A percentile compares a stretch with the other conserved stretches of the same genome.
Conservation (phyloP, 1,140 invertebrate species). For the Heterodera carotae region DNA sequence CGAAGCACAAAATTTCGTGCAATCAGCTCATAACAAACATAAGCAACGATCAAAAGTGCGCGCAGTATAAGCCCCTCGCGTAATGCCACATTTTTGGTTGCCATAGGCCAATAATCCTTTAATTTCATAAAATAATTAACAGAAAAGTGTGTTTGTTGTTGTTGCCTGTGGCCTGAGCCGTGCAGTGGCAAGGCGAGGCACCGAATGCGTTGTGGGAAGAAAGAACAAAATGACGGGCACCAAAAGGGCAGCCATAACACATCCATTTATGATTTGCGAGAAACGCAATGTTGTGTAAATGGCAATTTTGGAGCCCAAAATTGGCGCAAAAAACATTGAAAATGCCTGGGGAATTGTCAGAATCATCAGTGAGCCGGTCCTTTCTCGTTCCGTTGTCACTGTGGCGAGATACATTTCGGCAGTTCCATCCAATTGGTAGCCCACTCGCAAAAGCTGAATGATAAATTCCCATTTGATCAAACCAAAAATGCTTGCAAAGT, state of each 20-base stretch:
- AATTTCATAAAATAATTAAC: slow-evolving; percentile 2
- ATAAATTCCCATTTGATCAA: too few species aligned
- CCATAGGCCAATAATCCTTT: slow-evolving; percentile 63
- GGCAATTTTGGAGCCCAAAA: slow-evolving; percentile 59
- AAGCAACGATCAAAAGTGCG: slow-evolving; percentile 56
- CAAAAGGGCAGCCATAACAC: slow-evolving; percentile 48
- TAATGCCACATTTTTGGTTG: slow-evolving; percentile 59
- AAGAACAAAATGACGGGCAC: slow-evolving; percentile 61
- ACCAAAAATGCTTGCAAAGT: slow-evolving; percentile 15
- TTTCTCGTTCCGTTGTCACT: slow-evolving; percentile 62
- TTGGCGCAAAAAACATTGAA: slow-evolving; percentile 61
- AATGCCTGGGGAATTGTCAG: slow-evolving; percentile 61
- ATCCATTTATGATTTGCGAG: slow-evolving; percentile 59
- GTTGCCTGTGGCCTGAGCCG: slow-evolving; percentile 58
- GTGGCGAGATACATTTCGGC: slow-evolving; percentile 65
- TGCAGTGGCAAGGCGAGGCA: slow-evolving; percentile 59
- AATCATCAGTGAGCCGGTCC: slow-evolving; percentile 61
- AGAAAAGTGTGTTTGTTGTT: too few species aligned
- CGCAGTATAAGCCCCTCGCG: slow-evolving; percentile 60
- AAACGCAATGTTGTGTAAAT: slow-evolving; percentile 58
- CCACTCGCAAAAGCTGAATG: slow-evolving; percentile 56
- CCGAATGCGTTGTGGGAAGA: slow-evolving; percentile 63
- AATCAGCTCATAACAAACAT: slow-evolving; percentile 65
- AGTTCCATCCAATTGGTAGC: slow-evolving; percentile 63
- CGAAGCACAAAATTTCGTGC: slow-evolving; percentile 64